These are phyloP conservation scores for Littorina saxatilis DNA, from an alignment of 1,140 invertebrate species.

Conservation along the genomic window DNA sequence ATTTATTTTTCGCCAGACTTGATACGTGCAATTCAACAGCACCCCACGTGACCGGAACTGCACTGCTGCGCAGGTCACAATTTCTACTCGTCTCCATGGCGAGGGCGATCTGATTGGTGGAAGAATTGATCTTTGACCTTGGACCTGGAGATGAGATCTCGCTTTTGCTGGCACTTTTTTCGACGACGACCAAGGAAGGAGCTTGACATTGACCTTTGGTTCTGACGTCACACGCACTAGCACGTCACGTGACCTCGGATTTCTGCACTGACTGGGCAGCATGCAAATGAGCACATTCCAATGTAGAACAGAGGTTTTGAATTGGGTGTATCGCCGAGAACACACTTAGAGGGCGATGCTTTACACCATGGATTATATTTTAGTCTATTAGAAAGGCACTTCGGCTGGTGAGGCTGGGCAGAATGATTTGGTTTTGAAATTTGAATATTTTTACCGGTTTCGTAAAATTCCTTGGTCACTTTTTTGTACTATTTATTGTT, in stretches of 20 bases:
- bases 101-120: background rate
- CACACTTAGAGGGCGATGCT: no score
- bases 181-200: background rate
- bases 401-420: no score
- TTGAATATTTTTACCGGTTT: no score
- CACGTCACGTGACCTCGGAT: conserved; percentile 5
- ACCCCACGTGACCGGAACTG: conserved; percentile 41
- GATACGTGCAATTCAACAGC: conserved; percentile 36
- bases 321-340: no score
- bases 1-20: conserved; percentile 23
- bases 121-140: background rate
- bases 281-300: background rate
- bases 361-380: no score
- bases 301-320: background rate
- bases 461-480: no score
- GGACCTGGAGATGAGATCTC: background rate
- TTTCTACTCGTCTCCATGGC: background rate
- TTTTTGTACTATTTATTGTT: no score
- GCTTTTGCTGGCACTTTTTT: background rate
- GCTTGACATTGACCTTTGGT: background rate
- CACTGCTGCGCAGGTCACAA: background rate
- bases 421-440: no score
- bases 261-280: conserved; percentile 18
- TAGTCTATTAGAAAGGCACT: no score
- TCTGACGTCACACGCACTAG: background rate